These are phyloP conservation scores for Drosophila anomalipes DNA, from an alignment of 2,888 invertebrate species.

Conservation along the genomic window DNA sequence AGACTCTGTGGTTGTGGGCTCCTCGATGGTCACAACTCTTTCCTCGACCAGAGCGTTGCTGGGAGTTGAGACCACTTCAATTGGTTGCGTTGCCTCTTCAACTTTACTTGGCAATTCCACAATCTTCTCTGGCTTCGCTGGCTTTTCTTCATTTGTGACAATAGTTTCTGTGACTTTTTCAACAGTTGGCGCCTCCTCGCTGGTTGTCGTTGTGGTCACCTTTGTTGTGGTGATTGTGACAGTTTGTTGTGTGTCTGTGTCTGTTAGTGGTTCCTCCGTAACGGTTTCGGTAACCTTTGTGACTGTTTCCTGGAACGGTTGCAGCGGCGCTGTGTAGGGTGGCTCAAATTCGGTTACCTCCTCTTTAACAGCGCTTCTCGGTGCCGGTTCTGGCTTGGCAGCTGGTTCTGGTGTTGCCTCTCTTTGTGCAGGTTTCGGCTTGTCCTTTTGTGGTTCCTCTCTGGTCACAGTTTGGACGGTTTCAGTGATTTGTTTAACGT, in stretches of 20 bases:
- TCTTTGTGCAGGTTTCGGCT: slow-evolving; percentile 1
- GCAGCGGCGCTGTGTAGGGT: slow-evolving; percentile 60
- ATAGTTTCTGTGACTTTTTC: slow-evolving; percentile 25
- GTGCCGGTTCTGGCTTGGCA: slow-evolving; percentile 62
- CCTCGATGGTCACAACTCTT: slow-evolving; percentile 45
- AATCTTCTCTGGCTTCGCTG: slow-evolving; percentile 20
- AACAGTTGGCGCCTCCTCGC: slow-evolving; percentile 31
- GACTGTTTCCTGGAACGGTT: slow-evolving; percentile 52
- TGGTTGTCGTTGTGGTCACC: slow-evolving; percentile 51
- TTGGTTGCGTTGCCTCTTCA: slow-evolving; percentile 19
- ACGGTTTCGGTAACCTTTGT: slow-evolving; percentile 37
- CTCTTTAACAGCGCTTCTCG: slow-evolving; percentile 47
- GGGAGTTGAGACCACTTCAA: slow-evolving; percentile 1
- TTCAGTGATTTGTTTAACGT: slow-evolving; percentile 43
- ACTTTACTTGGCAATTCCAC: slow-evolving; percentile 25
- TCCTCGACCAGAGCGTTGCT: slow-evolving; percentile 37
- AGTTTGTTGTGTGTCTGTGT: slow-evolving; percentile 35
- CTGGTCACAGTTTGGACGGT: slow-evolving; percentile 40
- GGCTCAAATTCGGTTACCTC: slow-evolving; percentile 47
- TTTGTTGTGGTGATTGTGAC: slow-evolving; percentile 62
- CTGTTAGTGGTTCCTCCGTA: slow-evolving; percentile 49
- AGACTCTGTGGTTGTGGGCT: slow-evolving; percentile 54
- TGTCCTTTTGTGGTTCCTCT: slow-evolving; percentile 15
- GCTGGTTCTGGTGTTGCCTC: slow-evolving; percentile 23
- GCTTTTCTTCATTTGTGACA: slow-evolving; percentile 21